A percentile compares a stretch with the other conserved stretches of the same genome.
Evolutionary conservation across 2,113 vertebrate species (phyloP).

Genomic region (Rutilus rutilus): DNA sequence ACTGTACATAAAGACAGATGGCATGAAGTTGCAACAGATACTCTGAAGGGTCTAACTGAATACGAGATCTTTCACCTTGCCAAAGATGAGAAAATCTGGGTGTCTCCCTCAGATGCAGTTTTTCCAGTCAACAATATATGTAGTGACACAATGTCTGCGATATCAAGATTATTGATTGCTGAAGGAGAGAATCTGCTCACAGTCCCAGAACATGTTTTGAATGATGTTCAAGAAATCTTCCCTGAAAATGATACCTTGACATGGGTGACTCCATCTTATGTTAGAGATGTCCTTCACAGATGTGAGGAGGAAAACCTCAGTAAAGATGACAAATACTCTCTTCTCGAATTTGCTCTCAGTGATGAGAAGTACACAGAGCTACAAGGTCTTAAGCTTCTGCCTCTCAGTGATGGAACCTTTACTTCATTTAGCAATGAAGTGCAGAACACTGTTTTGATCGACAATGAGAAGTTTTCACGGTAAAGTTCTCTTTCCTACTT

Average conservation of each 20-base stretch:
- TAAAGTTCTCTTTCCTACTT: slow-evolving; percentile 49
- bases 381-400: slow-evolving; percentile 77
- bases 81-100: slow-evolving; percentile 50
- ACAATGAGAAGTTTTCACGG: slow-evolving; percentile 78
- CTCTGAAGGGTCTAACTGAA: slow-evolving; percentile 69
- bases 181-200: slow-evolving; percentile 70
- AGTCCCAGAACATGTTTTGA: slow-evolving; percentile 69
- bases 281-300: slow-evolving; percentile 67
- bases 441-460: slow-evolving; percentile 74
- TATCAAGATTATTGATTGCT: slow-evolving; percentile 68
- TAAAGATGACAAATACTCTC: slow-evolving; percentile 61
- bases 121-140: slow-evolving; percentile 64
- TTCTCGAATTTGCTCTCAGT: slow-evolving; percentile 75
- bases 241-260: slow-evolving; percentile 43
- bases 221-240: slow-evolving; percentile 61
- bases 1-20: slow-evolving; percentile 69
- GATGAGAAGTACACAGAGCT: slow-evolving; percentile 76
- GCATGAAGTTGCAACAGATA: slow-evolving; percentile 62
- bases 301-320: background rate
- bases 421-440: slow-evolving; percentile 66
- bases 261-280: slow-evolving; percentile 69
- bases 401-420: slow-evolving; percentile 76
- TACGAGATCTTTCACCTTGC: slow-evolving; percentile 73
- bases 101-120: slow-evolving; percentile 73
- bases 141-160: slow-evolving; percentile 41